Conservation (phyloP, 1,140 invertebrate species). For the Homalodisca vitripennis region DNA sequence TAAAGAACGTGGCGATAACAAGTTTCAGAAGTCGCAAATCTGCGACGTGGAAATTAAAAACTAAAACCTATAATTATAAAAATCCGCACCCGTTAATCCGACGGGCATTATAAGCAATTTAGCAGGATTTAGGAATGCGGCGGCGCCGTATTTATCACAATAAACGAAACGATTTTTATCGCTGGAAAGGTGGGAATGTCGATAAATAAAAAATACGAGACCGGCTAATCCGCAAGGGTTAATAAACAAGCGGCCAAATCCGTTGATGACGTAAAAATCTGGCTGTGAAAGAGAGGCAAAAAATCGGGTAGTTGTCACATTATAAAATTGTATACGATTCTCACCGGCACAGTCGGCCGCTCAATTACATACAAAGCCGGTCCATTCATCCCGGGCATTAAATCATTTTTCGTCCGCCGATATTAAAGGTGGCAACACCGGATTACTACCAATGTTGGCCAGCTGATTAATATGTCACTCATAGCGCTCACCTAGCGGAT, state of each 20-base stretch:
- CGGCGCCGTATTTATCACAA: conserved; percentile 8
- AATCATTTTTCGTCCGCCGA: conserved; percentile 13
- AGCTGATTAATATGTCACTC: conserved; percentile 15
- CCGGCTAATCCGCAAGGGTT: not conserved
- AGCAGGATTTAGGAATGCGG: conserved; percentile 2
- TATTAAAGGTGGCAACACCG: conserved; percentile 19
- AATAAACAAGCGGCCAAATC: conserved; percentile 20
- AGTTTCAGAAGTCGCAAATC: too few species aligned
- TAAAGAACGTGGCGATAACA: too few species aligned
- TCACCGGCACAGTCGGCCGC: not conserved
- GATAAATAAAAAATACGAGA: conserved; percentile 7
- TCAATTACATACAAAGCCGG: too few species aligned
- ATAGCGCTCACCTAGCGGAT: too few species aligned
- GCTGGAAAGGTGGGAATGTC: conserved; percentile 10
- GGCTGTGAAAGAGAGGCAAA: not conserved
- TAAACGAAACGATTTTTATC: conserved; percentile 15
- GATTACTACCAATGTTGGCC: not conserved
- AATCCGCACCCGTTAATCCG: conserved; percentile 8
- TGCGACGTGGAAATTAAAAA: conserved; percentile 19
- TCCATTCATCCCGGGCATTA: not conserved
- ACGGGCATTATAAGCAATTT: conserved; percentile 21
- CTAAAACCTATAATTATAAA: conserved; percentile 27
- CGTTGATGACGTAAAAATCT: conserved; percentile 23
- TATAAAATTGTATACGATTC: conserved; percentile 11
- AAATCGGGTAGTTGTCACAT: conserved; percentile 13